A percentile compares a stretch with the other conserved stretches of the same genome.
Conservation (phyloP, 1,140 invertebrate genomes). For the Drosophila rufa region DNA sequence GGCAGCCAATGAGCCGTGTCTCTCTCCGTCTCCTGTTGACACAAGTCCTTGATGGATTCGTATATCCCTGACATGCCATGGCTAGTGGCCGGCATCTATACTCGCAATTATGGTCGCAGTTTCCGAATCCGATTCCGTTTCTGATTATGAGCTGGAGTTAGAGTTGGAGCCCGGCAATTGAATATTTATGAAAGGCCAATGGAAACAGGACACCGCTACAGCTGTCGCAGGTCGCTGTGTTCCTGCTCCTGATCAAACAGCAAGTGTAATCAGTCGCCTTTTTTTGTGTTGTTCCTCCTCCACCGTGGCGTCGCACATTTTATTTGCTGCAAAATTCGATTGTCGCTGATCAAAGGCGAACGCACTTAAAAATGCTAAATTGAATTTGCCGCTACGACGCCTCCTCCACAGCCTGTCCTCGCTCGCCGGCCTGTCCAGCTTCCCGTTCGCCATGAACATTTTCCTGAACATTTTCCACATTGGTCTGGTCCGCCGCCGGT, state of each 20-base stretch:
- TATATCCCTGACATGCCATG: conserved; percentile 40
- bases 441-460: conserved; percentile 50
- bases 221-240: conserved; percentile 34
- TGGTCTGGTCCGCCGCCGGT: conserved; percentile 18
- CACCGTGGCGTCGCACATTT: conserved; percentile 55
- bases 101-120: conserved; percentile 57
- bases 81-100: conserved; percentile 35
- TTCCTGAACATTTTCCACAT: conserved; percentile 67
- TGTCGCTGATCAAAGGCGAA: conserved; percentile 84
- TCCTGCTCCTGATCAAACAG: conserved; percentile 70
- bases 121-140: conserved; percentile 44
- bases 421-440: conserved; percentile 16
- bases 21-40: conserved; percentile 64
- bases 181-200: conserved; percentile 72
- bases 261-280: conserved; percentile 71
- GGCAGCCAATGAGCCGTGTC: conserved; percentile 74
- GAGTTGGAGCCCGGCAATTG: conserved; percentile 50
- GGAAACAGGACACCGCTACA: conserved; percentile 38
- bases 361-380: conserved; percentile 85
- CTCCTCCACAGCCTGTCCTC: conserved; percentile 27
- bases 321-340: conserved; percentile 82
- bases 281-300: conserved; percentile 21
- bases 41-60: conserved; percentile 72
- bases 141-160: conserved; percentile 65
- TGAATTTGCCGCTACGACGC: conserved; percentile 83